These are phyloP conservation scores for Athripsodes cinereus DNA, from an alignment of 2,888 invertebrate genomes.

Conservation along the genomic window DNA sequence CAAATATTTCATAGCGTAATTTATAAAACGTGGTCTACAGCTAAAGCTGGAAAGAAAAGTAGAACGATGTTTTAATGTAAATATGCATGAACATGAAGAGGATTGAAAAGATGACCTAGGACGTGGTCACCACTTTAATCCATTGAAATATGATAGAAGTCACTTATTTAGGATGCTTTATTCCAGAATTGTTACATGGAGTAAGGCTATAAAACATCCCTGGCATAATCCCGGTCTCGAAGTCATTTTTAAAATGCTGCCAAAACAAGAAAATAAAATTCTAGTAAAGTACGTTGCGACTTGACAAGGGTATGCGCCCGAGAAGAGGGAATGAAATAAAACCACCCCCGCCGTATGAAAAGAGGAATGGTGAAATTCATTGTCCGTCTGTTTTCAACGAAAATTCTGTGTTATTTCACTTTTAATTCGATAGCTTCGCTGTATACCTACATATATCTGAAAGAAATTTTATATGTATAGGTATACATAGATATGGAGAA, in stretches of 20 bases:
- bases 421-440: not conserved
- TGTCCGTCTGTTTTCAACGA: slow-evolving; percentile 14
- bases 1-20: too few species aligned
- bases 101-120: not conserved
- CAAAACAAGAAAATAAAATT: slow-evolving; percentile 27
- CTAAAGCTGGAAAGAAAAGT: too few species aligned
- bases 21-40: too few species aligned
- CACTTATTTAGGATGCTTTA: not conserved
- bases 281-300: slow-evolving; percentile 24
- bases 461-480: too few species aligned
- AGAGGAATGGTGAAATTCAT: slow-evolving; percentile 19
- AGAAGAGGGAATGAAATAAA: slow-evolving; percentile 21
- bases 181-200: not conserved
- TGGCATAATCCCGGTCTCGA: slow-evolving; percentile 21
- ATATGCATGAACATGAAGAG: slow-evolving; percentile 1
- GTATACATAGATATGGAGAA: too few species aligned
- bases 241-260: slow-evolving; percentile 24
- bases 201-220: slow-evolving; percentile 21
- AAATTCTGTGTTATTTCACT: slow-evolving; percentile 4
- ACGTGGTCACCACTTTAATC: slow-evolving; percentile 1
- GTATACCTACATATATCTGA: too few species aligned
- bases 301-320: slow-evolving; percentile 24
- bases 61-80: not conserved
- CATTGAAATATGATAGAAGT: slow-evolving; percentile 3
- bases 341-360: slow-evolving; percentile 15